Percentiles rank a stretch among this genome's conserved stretches.
These are phyloP conservation scores for Drosophila paracracens DNA, from an alignment of 2,888 invertebrate genomes.

Conservation along the genomic window DNA sequence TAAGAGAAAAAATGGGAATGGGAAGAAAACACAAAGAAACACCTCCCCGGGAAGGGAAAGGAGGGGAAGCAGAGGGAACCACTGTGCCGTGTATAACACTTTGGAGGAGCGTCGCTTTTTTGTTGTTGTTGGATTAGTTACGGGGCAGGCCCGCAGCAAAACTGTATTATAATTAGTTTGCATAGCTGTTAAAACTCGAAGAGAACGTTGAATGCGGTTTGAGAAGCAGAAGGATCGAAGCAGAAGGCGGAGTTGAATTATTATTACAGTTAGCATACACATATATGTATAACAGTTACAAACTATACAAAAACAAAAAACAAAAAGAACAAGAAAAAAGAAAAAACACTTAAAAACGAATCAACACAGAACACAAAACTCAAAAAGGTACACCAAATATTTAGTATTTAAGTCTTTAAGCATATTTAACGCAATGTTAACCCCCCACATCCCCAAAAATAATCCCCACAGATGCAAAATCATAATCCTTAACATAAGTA, in stretches of 20 bases:
- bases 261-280: conserved; percentile 48
- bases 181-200: conserved; percentile 47
- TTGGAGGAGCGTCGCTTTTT: conserved; percentile 56
- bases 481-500: conserved; percentile 49
- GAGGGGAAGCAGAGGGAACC: conserved; percentile 58
- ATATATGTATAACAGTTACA: conserved; percentile 60
- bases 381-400: conserved; percentile 84
- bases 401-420: conserved; percentile 78
- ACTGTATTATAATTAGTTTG: conserved; percentile 75
- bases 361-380: conserved; percentile 76
- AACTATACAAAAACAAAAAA: conserved; percentile 42
- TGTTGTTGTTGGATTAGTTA: conserved; percentile 28
- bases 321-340: conserved; percentile 6
- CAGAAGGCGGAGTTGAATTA: conserved; percentile 28
- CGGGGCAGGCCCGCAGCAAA: conserved; percentile 34
- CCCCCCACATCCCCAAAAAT: conserved; percentile 8
- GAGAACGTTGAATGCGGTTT: conserved; percentile 26
- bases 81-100: conserved; percentile 84
- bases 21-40: neutral
- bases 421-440: conserved; percentile 70
- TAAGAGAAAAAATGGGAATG: neutral
- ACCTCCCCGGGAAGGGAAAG: conserved; percentile 4
- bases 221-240: neutral
- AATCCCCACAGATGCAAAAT: conserved; percentile 31
- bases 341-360: conserved; percentile 18